Evolutionary conservation across 2,113 vertebrate genomes (phyloP).

Genomic region (Poeciliopsis occidentalis): DNA sequence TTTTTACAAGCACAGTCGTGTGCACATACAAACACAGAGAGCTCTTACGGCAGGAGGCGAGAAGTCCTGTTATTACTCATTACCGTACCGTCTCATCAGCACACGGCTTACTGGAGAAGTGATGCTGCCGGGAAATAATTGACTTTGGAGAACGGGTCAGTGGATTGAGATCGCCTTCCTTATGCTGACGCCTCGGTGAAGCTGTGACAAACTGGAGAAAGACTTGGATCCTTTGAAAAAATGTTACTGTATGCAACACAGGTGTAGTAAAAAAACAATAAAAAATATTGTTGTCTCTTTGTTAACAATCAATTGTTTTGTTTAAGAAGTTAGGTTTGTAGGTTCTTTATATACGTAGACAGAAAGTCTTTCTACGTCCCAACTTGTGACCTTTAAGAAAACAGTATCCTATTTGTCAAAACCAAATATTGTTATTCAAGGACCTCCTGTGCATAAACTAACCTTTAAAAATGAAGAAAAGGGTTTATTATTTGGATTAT

Average conservation of each 20-base stretch:
- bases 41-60: background rate
- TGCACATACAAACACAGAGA: background rate
- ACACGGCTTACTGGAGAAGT: background rate
- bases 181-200: background rate
- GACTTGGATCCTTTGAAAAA: background rate
- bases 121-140: background rate
- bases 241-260: background rate
- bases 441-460: too few relatives aligned
- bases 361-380: too few relatives aligned
- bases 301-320: too few relatives aligned
- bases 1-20: background rate
- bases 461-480: too few relatives aligned
- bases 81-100: background rate
- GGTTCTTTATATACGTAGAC: too few relatives aligned
- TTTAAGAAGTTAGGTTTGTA: too few relatives aligned
- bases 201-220: background rate
- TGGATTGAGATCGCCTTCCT: background rate
- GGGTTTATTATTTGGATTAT: too few relatives aligned
- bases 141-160: background rate
- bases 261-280: background rate
- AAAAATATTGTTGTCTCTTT: too few relatives aligned
- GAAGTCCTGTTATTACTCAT: background rate
- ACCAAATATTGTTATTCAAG: too few relatives aligned
- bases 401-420: too few relatives aligned
- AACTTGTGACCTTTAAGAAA: too few relatives aligned